Percentiles rank a stretch among this genome's conserved stretches.
Evolutionary conservation across 2,113 vertebrate genomes (phyloP).

Genomic region (Cheirogaleus medius): DNA sequence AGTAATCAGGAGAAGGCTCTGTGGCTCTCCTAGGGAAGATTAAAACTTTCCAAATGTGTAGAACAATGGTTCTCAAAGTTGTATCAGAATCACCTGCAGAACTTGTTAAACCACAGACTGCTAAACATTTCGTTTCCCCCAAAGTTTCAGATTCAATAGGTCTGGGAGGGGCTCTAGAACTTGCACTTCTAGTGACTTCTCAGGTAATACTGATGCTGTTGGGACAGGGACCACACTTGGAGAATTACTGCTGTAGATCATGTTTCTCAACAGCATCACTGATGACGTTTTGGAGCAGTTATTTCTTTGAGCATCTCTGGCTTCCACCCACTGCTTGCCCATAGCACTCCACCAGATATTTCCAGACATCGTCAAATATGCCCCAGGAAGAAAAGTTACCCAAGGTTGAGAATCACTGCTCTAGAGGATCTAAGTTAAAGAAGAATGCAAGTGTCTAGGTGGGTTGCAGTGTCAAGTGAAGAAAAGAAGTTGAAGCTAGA

Average conservation of each 20-base stretch:
- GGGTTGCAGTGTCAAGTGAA: neutral
- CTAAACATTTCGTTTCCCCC: neutral
- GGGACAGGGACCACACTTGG: neutral
- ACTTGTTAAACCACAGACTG: neutral
- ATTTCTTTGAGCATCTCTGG: neutral
- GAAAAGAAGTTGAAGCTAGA: neutral
- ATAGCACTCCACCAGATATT: neutral
- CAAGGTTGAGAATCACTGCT: neutral
- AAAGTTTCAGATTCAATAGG: neutral
- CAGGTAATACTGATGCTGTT: neutral
- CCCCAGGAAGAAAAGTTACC: neutral
- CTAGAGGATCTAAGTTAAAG: neutral
- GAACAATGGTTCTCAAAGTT: neutral
- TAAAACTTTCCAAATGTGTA: neutral
- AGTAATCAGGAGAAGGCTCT: neutral
- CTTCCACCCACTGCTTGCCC: neutral
- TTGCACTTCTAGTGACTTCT: neutral
- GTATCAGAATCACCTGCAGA: neutral
- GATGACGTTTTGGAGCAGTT: neutral
- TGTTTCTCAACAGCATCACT: neutral
- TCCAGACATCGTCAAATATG: neutral
- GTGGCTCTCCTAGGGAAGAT: neutral
- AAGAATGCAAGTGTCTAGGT: neutral
- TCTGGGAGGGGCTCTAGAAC: neutral
- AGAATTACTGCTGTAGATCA: neutral